Conservation (phyloP, 2,113 vertebrate species). For the Sisor rabdophorus region DNA sequence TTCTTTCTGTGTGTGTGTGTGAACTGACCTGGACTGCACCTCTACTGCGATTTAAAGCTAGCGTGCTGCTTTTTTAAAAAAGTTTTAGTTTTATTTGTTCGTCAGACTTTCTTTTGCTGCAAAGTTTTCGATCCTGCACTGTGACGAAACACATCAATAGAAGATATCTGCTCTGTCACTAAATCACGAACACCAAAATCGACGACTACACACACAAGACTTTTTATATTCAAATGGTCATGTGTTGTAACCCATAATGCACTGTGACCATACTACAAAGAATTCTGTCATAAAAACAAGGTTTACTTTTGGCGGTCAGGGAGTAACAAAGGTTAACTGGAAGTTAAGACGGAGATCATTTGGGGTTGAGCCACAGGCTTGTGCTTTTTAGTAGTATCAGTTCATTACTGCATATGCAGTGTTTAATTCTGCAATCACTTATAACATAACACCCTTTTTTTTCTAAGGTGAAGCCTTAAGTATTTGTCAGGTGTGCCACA, state of each 20-base stretch:
- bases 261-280: neutral
- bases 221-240: neutral
- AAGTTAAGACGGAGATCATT: too few species aligned
- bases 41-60: neutral
- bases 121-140: neutral
- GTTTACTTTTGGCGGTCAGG: too few species aligned
- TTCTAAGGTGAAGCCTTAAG: constrained; percentile 19
- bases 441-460: constrained; percentile 17
- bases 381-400: neutral
- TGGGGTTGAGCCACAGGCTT: neutral
- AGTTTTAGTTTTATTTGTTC: neutral
- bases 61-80: neutral
- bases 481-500: neutral
- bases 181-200: neutral
- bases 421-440: neutral
- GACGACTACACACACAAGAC: neutral
- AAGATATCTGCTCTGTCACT: neutral
- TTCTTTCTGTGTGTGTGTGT: neutral
- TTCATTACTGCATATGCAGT: neutral
- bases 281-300: neutral
- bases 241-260: constrained; percentile 5
- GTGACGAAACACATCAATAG: neutral
- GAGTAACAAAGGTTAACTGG: neutral
- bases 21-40: constrained; percentile 45
- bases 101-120: neutral